phyloP scores from a whole-genome alignment of 2,113 vertebrate genomes.

The Glareola pratincola region DNA sequence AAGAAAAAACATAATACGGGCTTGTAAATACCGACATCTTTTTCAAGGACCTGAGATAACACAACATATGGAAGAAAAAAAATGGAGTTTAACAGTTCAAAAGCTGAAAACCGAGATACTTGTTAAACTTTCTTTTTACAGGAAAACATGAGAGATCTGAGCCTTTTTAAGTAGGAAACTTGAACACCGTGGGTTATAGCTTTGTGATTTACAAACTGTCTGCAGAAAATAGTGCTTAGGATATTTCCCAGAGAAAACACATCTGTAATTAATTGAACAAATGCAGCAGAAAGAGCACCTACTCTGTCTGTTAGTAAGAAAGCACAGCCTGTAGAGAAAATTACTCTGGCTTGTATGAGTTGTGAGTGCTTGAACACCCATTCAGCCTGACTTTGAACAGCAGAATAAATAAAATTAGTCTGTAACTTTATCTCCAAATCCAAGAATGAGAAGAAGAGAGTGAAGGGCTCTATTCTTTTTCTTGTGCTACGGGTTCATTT shows the following conservation, averaged over 20 bases:
- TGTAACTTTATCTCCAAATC: not conserved
- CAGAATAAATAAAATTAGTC: not conserved
- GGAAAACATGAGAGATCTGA: not conserved
- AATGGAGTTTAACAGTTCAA: not conserved
- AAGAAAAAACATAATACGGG: not conserved
- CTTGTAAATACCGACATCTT: not conserved
- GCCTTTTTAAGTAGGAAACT: not conserved
- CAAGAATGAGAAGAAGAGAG: not conserved
- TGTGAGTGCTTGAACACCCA: not conserved
- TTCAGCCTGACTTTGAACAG: not conserved
- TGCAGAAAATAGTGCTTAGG: not conserved
- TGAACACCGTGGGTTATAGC: not conserved
- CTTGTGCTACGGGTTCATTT: not conserved
- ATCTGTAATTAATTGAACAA: constrained; percentile 5
- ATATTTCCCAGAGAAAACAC: not conserved
- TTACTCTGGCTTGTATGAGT: not conserved
- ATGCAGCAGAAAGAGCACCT: not conserved
- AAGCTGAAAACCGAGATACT: not conserved
- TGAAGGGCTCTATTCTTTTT: not conserved
- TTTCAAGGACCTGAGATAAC: not conserved
- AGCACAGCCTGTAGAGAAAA: not conserved
- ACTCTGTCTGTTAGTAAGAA: not conserved
- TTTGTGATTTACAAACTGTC: not conserved
- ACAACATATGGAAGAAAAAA: not conserved
- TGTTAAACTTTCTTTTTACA: not conserved